A percentile compares a stretch with the other conserved stretches of the same genome.
These are phyloP conservation scores for Syrmaticus mikado DNA, from an alignment of 2,113 vertebrate genomes.

Conservation along the genomic window DNA sequence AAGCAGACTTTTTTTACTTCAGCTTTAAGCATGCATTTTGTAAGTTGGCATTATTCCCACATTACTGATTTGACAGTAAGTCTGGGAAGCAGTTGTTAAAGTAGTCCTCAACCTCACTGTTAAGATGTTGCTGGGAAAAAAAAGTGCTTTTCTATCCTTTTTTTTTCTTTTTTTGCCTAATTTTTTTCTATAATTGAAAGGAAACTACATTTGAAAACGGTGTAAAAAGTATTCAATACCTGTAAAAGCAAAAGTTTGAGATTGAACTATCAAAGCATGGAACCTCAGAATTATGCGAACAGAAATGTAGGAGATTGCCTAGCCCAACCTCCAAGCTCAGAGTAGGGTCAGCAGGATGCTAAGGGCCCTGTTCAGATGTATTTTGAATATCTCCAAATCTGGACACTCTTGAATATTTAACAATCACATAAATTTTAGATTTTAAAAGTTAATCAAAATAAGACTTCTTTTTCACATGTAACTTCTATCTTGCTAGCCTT, in stretches of 20 bases:
- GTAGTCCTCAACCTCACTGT: background rate
- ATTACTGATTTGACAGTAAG: background rate
- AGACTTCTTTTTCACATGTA: background rate
- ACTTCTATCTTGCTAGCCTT: background rate
- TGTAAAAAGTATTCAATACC: background rate
- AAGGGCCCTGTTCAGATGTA: background rate
- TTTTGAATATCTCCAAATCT: background rate
- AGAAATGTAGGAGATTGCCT: background rate
- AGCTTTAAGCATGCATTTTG: background rate
- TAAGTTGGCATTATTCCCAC: background rate
- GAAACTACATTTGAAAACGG: background rate
- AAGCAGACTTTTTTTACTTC: background rate
- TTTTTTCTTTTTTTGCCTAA: background rate
- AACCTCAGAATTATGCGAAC: background rate
- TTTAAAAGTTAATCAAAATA: background rate
- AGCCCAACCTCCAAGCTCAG: background rate
- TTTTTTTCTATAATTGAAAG: background rate
- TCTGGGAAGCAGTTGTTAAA: background rate
- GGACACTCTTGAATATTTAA: background rate
- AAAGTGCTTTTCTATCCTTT: background rate
- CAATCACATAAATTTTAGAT: background rate
- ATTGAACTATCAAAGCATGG: background rate
- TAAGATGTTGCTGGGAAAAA: background rate
- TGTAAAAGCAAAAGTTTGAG: background rate
- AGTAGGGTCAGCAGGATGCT: background rate